These are phyloP conservation scores for Crocallis elinguaria DNA, from an alignment of 2,888 invertebrate genomes.

Conservation along the genomic window DNA sequence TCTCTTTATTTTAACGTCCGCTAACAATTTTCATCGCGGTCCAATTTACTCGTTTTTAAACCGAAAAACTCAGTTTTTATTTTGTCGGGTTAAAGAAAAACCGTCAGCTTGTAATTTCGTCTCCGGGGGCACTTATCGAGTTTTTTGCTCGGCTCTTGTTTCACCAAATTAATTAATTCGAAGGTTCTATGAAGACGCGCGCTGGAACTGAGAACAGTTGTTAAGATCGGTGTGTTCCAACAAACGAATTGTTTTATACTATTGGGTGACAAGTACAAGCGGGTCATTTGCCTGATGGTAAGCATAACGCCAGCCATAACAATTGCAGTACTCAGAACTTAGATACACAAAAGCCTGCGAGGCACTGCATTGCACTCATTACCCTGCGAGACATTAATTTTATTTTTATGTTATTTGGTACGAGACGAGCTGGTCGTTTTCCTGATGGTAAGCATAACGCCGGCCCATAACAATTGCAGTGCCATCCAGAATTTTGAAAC, in stretches of 20 bases:
- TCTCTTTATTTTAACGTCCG: not conserved
- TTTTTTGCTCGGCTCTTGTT: slow-evolving; percentile 45
- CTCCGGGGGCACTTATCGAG: slow-evolving; percentile 42
- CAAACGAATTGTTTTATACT: too few relatives aligned
- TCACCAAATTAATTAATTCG: slow-evolving; percentile 55
- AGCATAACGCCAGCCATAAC: too few relatives aligned
- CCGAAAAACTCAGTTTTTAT: slow-evolving; percentile 33
- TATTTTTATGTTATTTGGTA: too few relatives aligned
- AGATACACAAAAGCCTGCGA: too few relatives aligned
- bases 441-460: too few relatives aligned
- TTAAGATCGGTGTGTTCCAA: not conserved
- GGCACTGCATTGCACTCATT: too few relatives aligned
- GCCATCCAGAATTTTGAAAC: too few relatives aligned
- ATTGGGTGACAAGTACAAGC: too few relatives aligned
- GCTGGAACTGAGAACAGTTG: not conserved
- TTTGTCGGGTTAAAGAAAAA: slow-evolving; percentile 24
- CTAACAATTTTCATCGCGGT: slow-evolving; percentile 17
- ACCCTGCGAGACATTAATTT: too few relatives aligned
- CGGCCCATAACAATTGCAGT: too few relatives aligned
- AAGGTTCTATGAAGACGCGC: slow-evolving; percentile 33
- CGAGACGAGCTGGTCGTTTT: too few relatives aligned
- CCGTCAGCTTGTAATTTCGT: slow-evolving; percentile 36
- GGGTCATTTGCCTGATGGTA: too few relatives aligned
- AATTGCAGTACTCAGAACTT: not conserved
- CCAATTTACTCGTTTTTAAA: slow-evolving; percentile 28